A percentile compares a stretch with the other conserved stretches of the same genome.
phyloP scores from a whole-genome alignment of 2,113 vertebrate genomes.

The Epinephelus moara region DNA sequence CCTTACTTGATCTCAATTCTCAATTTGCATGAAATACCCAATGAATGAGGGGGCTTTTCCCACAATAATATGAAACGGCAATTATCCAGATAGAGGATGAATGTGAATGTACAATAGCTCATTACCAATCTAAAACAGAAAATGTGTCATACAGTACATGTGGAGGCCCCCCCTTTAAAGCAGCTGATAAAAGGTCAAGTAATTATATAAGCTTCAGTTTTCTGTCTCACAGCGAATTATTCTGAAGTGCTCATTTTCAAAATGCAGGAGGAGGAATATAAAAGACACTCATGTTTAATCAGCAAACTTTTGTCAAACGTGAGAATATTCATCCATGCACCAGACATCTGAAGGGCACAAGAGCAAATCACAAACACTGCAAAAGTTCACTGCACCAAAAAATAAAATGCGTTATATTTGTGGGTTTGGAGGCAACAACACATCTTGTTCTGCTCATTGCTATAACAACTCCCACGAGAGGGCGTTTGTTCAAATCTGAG shows the following conservation, averaged over 20 bases:
- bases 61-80: conserved; percentile 50
- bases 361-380: neutral
- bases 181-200: conserved; percentile 58
- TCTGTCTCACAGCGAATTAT: neutral
- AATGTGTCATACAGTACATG: conserved; percentile 29
- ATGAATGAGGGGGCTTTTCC: conserved; percentile 39
- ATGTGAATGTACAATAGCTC: conserved; percentile 51
- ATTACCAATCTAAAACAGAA: conserved; percentile 39
- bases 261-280: conserved; percentile 13
- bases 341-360: neutral
- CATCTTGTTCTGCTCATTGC: neutral
- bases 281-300: conserved; percentile 30
- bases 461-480: neutral
- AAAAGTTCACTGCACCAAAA: too few relatives aligned
- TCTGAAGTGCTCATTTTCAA: conserved; percentile 15
- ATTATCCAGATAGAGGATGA: conserved; percentile 56
- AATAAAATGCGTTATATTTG: too few relatives aligned
- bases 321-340: neutral
- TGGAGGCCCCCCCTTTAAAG: conserved; percentile 20
- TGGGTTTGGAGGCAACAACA: neutral
- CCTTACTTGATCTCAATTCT: conserved; percentile 36
- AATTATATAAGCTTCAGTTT: conserved; percentile 43
- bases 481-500: neutral
- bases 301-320: conserved; percentile 1
- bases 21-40: conserved; percentile 51